These are phyloP conservation scores for Paedocypris micromegethes DNA, from an alignment of 2,797 vertebrate genomes.

Conservation along the genomic window DNA sequence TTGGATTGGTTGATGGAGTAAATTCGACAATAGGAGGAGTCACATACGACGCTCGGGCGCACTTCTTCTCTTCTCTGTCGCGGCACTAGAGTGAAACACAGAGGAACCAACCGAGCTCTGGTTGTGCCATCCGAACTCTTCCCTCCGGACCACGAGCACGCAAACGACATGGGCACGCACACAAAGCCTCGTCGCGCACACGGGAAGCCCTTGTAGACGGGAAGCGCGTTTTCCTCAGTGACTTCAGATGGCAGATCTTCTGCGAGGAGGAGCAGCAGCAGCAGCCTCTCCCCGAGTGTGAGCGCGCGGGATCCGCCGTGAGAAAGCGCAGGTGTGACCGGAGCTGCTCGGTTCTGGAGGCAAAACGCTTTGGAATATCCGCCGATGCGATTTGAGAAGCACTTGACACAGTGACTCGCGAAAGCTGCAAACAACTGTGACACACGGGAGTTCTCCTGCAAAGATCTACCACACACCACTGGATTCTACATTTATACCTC, in stretches of 20 bases:
- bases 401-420: conserved; percentile 40
- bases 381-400: conserved; percentile 32
- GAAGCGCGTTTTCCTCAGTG: conserved; percentile 42
- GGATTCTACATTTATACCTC: conserved; percentile 56
- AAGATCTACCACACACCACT: conserved; percentile 48
- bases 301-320: conserved; percentile 28
- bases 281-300: conserved; percentile 43
- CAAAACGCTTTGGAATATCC: conserved; percentile 10
- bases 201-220: conserved; percentile 55
- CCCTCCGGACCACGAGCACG: conserved; percentile 30
- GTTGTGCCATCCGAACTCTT: conserved; percentile 41
- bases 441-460: conserved; percentile 42
- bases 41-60: conserved; percentile 62
- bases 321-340: conserved; percentile 47
- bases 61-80: conserved; percentile 71
- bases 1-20: conserved; percentile 36
- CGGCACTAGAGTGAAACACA: conserved; percentile 59
- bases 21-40: conserved; percentile 59
- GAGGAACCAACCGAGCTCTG: conserved; percentile 30
- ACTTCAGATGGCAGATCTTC: conserved; percentile 41
- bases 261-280: conserved; percentile 55
- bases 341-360: conserved; percentile 27
- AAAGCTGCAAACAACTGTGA: conserved; percentile 42
- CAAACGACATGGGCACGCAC: conserved; percentile 50
- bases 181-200: conserved; percentile 51